Conservation (phyloP, 1,140 invertebrate genomes). For the Aradophagus sp. region DNA sequence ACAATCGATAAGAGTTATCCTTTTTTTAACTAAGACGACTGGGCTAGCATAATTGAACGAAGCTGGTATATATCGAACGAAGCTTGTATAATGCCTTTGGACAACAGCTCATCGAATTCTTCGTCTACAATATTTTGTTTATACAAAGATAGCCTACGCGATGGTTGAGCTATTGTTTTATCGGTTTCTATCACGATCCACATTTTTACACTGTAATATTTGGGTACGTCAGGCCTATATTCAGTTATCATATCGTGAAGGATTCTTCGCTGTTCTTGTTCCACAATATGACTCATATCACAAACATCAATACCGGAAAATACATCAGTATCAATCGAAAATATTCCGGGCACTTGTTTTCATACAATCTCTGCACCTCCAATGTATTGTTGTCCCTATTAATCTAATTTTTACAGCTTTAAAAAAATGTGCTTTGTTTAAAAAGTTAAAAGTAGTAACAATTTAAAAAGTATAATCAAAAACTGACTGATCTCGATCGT, state of each 20-base stretch:
- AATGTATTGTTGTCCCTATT: too few species aligned
- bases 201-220: conserved; percentile 15
- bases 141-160: conserved; percentile 34
- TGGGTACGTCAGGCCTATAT: not conserved
- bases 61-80: too few species aligned
- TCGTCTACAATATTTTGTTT: conserved; percentile 33
- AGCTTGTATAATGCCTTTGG: conserved; percentile 23
- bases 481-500: too few species aligned
- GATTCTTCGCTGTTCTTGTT: not conserved
- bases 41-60: conserved; percentile 40
- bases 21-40: conserved; percentile 49
- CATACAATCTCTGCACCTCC: too few species aligned
- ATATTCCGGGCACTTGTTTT: conserved; percentile 5
- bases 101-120: conserved; percentile 32
- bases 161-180: conserved; percentile 25
- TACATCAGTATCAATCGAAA: not conserved
- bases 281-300: not conserved
- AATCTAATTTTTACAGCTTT: too few species aligned
- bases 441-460: too few species aligned
- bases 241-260: not conserved
- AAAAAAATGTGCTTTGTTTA: too few species aligned
- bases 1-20: conserved; percentile 10
- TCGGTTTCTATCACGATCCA: conserved; percentile 20
- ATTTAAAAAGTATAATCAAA: too few species aligned
- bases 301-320: conserved; percentile 1